phyloP scores from a whole-genome alignment of 2,888 invertebrate genomes.

The Polyommatus iphigenia region DNA sequence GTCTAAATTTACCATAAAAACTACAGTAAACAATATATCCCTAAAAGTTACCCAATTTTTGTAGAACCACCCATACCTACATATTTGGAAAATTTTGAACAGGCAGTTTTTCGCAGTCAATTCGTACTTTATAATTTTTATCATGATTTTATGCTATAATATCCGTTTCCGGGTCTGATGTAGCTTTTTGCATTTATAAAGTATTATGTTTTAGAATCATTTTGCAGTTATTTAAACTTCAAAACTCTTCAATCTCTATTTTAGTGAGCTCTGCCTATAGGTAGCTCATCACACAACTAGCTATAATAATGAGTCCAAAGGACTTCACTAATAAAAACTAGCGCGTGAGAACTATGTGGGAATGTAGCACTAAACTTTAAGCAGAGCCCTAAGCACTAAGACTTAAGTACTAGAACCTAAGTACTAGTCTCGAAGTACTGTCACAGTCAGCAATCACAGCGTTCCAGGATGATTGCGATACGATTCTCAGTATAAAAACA shows the following conservation, averaged over 20 bases:
- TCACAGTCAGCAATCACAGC: conserved; percentile 38
- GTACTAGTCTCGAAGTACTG: not conserved
- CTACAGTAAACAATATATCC: too few species aligned
- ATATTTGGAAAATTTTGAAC: too few species aligned
- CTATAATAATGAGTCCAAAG: not conserved
- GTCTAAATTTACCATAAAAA: too few species aligned
- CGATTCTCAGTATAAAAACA: not conserved
- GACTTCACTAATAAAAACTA: conserved; percentile 6
- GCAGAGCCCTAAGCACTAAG: conserved; percentile 1
- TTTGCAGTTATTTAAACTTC: not conserved
- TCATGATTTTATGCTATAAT: too few species aligned
- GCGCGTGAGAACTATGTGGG: not conserved
- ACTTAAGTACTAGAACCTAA: not conserved
- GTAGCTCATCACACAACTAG: not conserved
- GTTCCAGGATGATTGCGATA: conserved; percentile 43
- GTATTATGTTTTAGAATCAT: not conserved
- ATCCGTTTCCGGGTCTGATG: too few species aligned
- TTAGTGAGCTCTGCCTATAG: not conserved
- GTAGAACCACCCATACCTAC: too few species aligned
- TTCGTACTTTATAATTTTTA: too few species aligned
- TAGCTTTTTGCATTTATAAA: too few species aligned
- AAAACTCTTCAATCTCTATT: not conserved
- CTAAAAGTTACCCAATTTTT: too few species aligned
- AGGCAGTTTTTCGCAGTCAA: too few species aligned
- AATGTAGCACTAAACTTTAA: not conserved